Percentiles rank a stretch among this genome's conserved stretches.
These are phyloP conservation scores for Scartelaos histophorus DNA, from an alignment of 2,113 vertebrate species.

Conservation along the genomic window DNA sequence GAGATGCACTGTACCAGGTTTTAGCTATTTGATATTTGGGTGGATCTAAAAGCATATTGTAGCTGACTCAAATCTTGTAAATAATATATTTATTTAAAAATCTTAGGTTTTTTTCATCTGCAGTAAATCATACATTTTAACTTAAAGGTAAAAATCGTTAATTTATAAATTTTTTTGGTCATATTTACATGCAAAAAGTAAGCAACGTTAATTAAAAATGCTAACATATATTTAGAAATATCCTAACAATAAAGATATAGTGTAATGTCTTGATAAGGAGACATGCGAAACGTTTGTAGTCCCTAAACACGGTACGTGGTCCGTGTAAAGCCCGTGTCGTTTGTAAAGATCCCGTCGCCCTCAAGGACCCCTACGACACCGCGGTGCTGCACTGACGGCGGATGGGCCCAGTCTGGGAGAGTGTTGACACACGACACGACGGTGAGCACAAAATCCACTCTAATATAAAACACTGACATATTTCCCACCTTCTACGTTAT, in stretches of 20 bases:
- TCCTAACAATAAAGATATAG: not conserved
- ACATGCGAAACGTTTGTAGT: not conserved
- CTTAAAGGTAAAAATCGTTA: no score
- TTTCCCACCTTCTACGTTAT: constrained; percentile 47
- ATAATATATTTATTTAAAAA: no score
- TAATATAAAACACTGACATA: not conserved
- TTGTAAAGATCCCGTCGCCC: constrained; percentile 54
- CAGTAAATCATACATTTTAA: not conserved
- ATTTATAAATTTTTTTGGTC: no score
- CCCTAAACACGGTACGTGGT: not conserved
- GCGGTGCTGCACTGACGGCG: constrained; percentile 18
- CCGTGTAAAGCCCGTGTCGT: not conserved
- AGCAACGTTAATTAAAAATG: not conserved
- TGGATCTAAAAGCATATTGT: no score
- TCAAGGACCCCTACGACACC: constrained; percentile 68
- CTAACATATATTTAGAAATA: not conserved
- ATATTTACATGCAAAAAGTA: not conserved
- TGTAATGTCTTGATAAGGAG: no score
- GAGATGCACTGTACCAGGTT: no score
- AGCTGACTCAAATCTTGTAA: no score
- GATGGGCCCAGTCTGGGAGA: constrained; percentile 73
- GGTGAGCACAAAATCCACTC: constrained; percentile 16
- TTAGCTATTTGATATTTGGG: no score
- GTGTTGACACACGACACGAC: constrained; percentile 77
- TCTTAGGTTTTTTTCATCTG: no score